Base-by-base conservation (phyloP, 2,113 vertebrate genomes). In the Cyanoliseus patagonus region DNA sequence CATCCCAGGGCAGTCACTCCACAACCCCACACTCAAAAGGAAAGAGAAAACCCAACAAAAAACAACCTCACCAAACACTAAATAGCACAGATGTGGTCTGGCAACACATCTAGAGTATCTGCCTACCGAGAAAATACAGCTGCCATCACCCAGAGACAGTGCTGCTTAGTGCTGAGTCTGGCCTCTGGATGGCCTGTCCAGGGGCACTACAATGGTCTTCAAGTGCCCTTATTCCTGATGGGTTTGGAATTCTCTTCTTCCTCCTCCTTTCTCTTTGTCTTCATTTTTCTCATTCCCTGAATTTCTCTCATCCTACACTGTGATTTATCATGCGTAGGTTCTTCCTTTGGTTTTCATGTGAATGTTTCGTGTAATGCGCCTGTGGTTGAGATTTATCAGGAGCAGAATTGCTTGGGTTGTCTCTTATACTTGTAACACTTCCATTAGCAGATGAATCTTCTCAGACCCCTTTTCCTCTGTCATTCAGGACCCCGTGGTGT, bases 111-210 rank as follows among this genome's bases (percentile, higher is more conserved):
- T 93, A 95, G 92, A 88, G 88, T 86, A 93, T 91, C 74, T 92
- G 89, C 88, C 89, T 79, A 78, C 82, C 75, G 96, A 97, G 94
- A 57, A 95, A 94, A 97, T 83, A 59, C 95, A 96, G 95, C 95
- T 96, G 96, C 77, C 35, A 1, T 86, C 81, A 91, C 73, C 90
- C 85, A 1, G 82, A 88, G 79, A 80, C 81, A 55, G 4, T 73
- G 13, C 57, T 78, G 94, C 25, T 83, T 39, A 16, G 51, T 17
- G 24, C 59, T 33, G 67, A 91, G 66, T 30, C n/a, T 91, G 93
- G 85, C 70, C 83, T 17, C 57, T 69, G 83, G 55, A 64, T 44
- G 55, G 78, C 88, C 75, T 59, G 66, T 88, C 64, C 88, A 55
- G 85, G 46, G 85, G 11, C 68, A 47, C 72, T 46, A 15, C 0